Conservation (phyloP, 2,888 invertebrate genomes). For the Diadegma fenestrale region DNA sequence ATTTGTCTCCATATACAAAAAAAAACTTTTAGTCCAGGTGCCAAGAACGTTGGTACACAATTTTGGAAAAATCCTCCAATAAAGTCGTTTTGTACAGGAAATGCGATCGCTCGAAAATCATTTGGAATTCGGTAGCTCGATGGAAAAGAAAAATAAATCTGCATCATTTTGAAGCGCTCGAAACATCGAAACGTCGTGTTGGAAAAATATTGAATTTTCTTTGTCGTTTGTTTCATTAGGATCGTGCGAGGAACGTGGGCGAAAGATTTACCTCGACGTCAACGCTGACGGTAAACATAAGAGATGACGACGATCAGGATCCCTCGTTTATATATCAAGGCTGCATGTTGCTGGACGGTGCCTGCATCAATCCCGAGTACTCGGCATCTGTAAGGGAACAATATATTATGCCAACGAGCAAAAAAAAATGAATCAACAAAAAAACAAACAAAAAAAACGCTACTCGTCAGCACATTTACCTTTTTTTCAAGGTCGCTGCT, state of each 20-base stretch:
- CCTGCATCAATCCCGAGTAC: conserved; percentile 95
- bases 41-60: no score
- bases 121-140: no score
- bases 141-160: no score
- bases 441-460: background rate
- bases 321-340: conserved; percentile 96
- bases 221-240: conserved; percentile 86
- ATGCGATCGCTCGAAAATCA: no score
- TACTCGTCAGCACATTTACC: background rate
- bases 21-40: no score
- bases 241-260: conserved; percentile 92
- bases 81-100: no score
- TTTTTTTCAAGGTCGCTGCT: background rate
- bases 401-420: conserved; percentile 34
- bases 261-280: conserved; percentile 93
- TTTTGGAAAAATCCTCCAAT: no score
- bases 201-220: conserved; percentile 10
- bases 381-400: conserved; percentile 90
- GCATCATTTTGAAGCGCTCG: no score
- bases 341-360: conserved; percentile 92
- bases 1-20: no score
- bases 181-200: background rate
- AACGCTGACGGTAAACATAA: conserved; percentile 93
- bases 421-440: conserved; percentile 11
- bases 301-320: conserved; percentile 96